phyloP scores from a whole-genome alignment of 1,140 invertebrate species.

The Aphis gossypii region DNA sequence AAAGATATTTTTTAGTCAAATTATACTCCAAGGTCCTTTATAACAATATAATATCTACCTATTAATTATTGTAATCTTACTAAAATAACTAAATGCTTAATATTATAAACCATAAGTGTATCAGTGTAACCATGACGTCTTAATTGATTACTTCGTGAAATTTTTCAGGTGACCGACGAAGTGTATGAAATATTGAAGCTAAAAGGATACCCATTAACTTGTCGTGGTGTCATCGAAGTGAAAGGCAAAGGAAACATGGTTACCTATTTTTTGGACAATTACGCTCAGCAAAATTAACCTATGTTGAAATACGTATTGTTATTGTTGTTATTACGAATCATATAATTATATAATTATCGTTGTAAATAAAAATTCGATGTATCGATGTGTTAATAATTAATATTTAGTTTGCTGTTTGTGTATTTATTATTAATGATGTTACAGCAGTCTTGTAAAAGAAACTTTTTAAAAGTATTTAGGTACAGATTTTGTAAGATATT shows the following conservation, averaged over 20 bases:
- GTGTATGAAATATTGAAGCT: slow-evolving; percentile 78
- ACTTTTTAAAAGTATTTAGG: no score
- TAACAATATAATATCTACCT: no score
- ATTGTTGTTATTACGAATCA: slow-evolving; percentile 42
- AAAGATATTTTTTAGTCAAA: no score
- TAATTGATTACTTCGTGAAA: neutral
- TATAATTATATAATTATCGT: slow-evolving; percentile 22
- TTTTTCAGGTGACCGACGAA: slow-evolving; percentile 82
- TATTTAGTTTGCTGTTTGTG: neutral
- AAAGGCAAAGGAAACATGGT: slow-evolving; percentile 95
- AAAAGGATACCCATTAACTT: slow-evolving; percentile 78
- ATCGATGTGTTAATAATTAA: neutral
- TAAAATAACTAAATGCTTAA: neutral
- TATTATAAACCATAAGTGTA: no score
- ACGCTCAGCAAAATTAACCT: slow-evolving; percentile 48
- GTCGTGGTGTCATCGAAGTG: slow-evolving; percentile 84
- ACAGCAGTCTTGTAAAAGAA: no score
- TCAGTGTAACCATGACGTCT: neutral
- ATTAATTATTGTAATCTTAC: no score
- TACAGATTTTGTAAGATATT: no score
- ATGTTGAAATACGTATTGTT: slow-evolving; percentile 30
- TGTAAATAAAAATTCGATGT: slow-evolving; percentile 42
- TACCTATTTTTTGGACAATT: slow-evolving; percentile 84
- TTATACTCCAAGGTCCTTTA: no score
- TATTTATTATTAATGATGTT: neutral